Conservation (phyloP, 1,140 invertebrate genomes). For the Aphelinus atriplicis region DNA sequence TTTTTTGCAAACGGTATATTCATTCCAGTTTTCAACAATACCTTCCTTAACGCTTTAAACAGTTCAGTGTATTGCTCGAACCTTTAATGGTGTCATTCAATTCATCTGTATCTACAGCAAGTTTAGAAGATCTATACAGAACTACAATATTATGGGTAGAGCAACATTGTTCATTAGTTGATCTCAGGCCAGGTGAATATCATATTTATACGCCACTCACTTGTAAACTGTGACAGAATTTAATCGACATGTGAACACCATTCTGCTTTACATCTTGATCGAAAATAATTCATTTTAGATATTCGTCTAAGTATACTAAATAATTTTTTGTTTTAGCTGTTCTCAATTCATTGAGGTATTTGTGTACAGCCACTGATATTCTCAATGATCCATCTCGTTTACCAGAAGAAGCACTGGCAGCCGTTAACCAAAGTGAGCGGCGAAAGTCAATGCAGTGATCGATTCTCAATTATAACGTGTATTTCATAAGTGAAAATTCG, state of each 20-base stretch:
- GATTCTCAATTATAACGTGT: slow-evolving; percentile 32
- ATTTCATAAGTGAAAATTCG: slow-evolving; percentile 11
- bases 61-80: slow-evolving; percentile 93
- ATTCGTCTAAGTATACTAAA: slow-evolving; percentile 1
- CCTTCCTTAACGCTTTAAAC: slow-evolving; percentile 57
- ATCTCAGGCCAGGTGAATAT: slow-evolving; percentile 86
- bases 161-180: slow-evolving; percentile 92
- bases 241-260: no score
- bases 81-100: slow-evolving; percentile 91
- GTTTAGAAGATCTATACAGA: slow-evolving; percentile 89
- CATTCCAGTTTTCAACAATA: no score
- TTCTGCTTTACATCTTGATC: no score
- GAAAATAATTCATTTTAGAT: slow-evolving; percentile 14
- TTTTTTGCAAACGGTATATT: no score
- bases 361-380: slow-evolving; percentile 94
- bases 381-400: slow-evolving; percentile 86
- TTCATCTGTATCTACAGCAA: slow-evolving; percentile 89
- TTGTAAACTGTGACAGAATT: no score
- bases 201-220: no score
- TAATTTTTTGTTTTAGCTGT: slow-evolving; percentile 76
- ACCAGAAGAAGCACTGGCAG: slow-evolving; percentile 83
- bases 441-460: slow-evolving; percentile 56
- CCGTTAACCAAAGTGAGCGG: slow-evolving; percentile 63
- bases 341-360: slow-evolving; percentile 87
- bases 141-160: slow-evolving; percentile 94